Conservation (phyloP, 2,797 vertebrate genomes). For the Loriculus beryllinus region DNA sequence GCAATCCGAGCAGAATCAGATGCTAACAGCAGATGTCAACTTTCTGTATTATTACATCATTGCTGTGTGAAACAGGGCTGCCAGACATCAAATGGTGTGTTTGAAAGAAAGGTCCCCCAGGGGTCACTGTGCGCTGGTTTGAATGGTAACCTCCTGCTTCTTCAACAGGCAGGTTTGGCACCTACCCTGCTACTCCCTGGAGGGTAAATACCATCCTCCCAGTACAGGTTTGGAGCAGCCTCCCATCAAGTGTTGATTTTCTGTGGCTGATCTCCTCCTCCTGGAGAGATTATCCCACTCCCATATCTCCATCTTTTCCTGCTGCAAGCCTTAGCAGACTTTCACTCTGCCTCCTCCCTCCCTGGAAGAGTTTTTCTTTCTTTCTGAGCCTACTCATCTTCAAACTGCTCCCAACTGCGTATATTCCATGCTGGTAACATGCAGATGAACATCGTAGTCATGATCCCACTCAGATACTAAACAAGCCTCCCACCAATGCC, state of each 20-base stretch:
- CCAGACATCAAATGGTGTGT: background rate
- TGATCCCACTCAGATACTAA: constrained; percentile 69
- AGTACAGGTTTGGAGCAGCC: constrained; percentile 1
- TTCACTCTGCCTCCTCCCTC: constrained; percentile 41
- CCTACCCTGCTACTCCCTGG: background rate
- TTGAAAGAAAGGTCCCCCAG: constrained; percentile 37
- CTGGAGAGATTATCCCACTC: background rate
- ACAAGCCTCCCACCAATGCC: constrained; percentile 64
- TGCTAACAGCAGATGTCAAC: constrained; percentile 5
- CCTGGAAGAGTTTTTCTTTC: constrained; percentile 55
- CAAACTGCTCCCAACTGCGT: constrained; percentile 49
- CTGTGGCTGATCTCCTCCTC: constrained; percentile 1
- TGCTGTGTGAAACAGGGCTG: background rate
- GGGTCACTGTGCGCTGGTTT: constrained; percentile 27
- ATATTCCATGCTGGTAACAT: constrained; percentile 56
- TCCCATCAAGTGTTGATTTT: constrained; percentile 32
- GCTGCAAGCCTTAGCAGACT: constrained; percentile 57
- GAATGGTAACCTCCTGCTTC: constrained; percentile 31
- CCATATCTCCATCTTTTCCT: constrained; percentile 16
- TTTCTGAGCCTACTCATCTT: constrained; percentile 47
- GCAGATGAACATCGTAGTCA: constrained; percentile 71
- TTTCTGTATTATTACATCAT: constrained; percentile 19
- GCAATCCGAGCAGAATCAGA: background rate
- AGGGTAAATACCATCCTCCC: constrained; percentile 29
- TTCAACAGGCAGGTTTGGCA: background rate